Conservation (phyloP, 2,797 vertebrate genomes). For the Clamator glandarius region DNA sequence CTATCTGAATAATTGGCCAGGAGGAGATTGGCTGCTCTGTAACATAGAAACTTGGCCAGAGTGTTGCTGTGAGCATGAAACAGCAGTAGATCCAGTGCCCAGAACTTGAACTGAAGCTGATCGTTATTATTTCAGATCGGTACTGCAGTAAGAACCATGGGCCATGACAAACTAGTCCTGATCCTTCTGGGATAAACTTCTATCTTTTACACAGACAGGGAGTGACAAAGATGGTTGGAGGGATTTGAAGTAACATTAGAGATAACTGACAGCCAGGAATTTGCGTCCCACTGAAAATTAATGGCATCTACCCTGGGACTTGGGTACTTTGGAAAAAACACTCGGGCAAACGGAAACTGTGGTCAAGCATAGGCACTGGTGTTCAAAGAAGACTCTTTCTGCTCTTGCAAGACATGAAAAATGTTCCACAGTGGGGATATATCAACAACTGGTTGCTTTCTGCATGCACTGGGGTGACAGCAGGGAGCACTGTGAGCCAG, state of each 20-base stretch:
- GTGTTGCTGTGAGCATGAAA: background rate
- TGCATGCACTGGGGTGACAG: background rate
- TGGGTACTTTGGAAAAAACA: background rate
- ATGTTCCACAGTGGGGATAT: background rate
- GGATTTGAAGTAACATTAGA: background rate
- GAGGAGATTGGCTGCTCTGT: conserved; percentile 13
- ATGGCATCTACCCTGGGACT: background rate
- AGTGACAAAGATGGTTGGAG: background rate
- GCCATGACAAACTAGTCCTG: background rate
- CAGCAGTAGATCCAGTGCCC: conserved; percentile 3
- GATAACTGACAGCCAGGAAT: background rate
- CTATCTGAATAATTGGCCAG: conserved; percentile 34
- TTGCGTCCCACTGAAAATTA: background rate
- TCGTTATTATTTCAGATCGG: conserved; percentile 1
- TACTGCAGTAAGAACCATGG: background rate
- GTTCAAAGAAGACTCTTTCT: background rate
- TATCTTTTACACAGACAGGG: background rate
- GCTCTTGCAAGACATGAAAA: background rate
- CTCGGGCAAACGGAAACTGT: background rate
- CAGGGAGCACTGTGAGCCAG: background rate
- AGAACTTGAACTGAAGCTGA: conserved; percentile 12
- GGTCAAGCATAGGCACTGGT: background rate
- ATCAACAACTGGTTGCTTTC: background rate
- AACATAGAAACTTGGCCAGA: conserved; percentile 15
- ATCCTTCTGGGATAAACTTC: background rate